Evolutionary conservation across 2,113 vertebrate species (phyloP).

Genomic region (Pseudopodoces humilis): DNA sequence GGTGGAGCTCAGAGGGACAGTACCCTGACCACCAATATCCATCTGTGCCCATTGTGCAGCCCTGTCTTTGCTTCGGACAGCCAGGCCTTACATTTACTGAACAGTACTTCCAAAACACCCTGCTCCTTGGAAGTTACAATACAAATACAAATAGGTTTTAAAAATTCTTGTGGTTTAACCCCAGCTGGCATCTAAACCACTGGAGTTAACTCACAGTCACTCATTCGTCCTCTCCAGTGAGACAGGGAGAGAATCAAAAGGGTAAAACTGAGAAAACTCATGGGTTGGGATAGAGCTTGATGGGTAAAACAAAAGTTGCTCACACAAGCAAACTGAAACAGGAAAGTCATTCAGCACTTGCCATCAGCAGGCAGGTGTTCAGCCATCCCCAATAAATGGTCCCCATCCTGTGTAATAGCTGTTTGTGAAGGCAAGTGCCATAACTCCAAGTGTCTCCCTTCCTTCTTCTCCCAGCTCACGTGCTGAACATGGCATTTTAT

Average conservation of each 20-base stretch:
- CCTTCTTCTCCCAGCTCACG: background rate
- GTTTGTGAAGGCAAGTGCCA: background rate
- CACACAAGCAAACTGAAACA: background rate
- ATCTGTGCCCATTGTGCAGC: fast-evolving
- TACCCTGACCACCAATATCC: background rate
- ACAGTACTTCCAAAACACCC: background rate
- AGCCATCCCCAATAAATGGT: background rate
- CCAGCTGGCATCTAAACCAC: background rate
- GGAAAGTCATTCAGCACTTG: background rate
- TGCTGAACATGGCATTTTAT: fast-evolving
- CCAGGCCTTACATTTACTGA: background rate
- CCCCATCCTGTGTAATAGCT: background rate
- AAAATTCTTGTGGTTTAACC: background rate
- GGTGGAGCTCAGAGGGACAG: background rate
- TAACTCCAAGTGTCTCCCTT: fast-evolving
- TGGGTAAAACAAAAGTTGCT: background rate
- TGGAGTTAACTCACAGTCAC: background rate
- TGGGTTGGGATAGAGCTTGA: background rate
- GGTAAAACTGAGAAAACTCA: background rate
- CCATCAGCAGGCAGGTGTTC: background rate
- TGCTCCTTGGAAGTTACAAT: background rate
- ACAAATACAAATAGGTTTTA: background rate
- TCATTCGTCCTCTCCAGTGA: background rate
- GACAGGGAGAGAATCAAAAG: background rate
- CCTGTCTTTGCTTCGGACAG: background rate